A percentile compares a stretch with the other conserved stretches of the same genome.
These are phyloP conservation scores for Lymantria monacha DNA, from an alignment of 2,888 invertebrate species.

Conservation along the genomic window DNA sequence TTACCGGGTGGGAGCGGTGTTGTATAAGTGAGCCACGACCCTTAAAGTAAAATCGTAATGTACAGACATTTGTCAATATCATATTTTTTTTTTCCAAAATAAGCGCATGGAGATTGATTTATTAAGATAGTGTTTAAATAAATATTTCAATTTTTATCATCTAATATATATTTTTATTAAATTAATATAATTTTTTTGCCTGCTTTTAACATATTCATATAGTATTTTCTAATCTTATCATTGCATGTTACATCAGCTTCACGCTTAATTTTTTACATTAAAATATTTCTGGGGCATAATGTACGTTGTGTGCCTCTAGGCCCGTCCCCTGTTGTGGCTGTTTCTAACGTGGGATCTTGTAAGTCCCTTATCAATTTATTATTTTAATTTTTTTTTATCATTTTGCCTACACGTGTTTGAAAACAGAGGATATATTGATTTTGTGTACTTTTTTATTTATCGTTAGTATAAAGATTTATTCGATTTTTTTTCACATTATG, in stretches of 20 bases:
- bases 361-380: constrained; percentile 66
- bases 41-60: too few relatives aligned
- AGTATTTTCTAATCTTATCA: not conserved
- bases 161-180: not conserved
- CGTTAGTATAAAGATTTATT: not conserved
- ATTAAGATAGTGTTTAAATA: too few relatives aligned
- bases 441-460: not conserved
- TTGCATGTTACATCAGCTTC: constrained; percentile 5
- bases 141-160: too few relatives aligned
- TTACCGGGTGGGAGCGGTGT: too few relatives aligned
- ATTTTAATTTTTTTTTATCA: constrained; percentile 30
- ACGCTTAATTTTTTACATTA: constrained; percentile 27
- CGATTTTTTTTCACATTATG: not conserved
- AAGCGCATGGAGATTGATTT: too few relatives aligned
- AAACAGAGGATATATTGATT: not conserved
- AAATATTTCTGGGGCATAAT: constrained; percentile 50
- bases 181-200: not conserved
- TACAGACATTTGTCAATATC: too few relatives aligned
- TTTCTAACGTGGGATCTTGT: constrained; percentile 81
- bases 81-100: too few relatives aligned
- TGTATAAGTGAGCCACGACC: too few relatives aligned
- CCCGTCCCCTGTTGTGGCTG: constrained; percentile 79
- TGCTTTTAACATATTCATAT: not conserved
- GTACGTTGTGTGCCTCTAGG: constrained; percentile 73
- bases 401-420: constrained; percentile 6